phyloP scores from a whole-genome alignment of 2,888 invertebrate species.

The Allolobophora icterica region DNA sequence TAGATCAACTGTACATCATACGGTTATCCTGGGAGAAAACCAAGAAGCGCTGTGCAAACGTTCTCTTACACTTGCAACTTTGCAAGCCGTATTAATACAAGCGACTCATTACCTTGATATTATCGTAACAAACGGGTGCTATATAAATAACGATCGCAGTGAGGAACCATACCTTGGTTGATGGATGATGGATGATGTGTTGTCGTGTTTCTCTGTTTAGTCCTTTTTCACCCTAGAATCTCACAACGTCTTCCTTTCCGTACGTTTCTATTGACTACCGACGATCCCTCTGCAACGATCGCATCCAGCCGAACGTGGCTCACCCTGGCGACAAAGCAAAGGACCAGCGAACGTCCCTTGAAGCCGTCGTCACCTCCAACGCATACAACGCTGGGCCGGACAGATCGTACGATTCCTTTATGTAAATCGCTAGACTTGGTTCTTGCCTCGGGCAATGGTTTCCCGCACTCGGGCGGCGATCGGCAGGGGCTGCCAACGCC shows the following conservation, averaged over 20 bases:
- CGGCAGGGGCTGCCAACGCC: not conserved
- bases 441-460: not conserved
- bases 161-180: not conserved
- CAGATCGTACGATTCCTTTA: not conserved
- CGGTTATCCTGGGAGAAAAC: too few species aligned
- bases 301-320: slow-evolving; percentile 11
- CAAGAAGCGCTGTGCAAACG: too few species aligned
- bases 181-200: not conserved
- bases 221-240: not conserved
- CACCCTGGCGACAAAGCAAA: not conserved
- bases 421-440: not conserved
- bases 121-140: not conserved
- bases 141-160: not conserved
- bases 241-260: not conserved
- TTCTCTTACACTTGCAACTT: too few species aligned
- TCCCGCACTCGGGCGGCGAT: not conserved
- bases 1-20: too few species aligned
- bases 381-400: not conserved
- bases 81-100: too few species aligned
- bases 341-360: not conserved
- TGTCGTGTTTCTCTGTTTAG: not conserved
- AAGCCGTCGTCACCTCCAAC: not conserved
- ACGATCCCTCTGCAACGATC: not conserved
- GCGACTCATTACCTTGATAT: not conserved
- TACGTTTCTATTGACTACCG: not conserved